Evolutionary conservation across 2,888 invertebrate genomes (phyloP).

Genomic region (Phlogophora meticulosa): DNA sequence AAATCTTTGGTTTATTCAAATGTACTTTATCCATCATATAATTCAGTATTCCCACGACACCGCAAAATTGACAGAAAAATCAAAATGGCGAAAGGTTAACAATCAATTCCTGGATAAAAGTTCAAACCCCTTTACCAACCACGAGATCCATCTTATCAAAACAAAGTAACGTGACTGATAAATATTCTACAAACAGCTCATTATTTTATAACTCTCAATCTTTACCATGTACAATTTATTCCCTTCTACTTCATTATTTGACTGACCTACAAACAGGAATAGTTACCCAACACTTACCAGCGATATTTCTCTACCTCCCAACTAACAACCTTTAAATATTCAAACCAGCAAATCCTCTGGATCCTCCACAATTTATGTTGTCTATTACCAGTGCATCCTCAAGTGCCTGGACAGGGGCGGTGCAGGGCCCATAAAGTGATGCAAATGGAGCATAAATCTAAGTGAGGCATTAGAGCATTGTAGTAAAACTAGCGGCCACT

Average conservation of each 20-base stretch:
- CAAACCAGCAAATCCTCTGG: constrained; percentile 11
- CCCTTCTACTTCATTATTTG: not conserved
- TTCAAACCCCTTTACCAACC: too few relatives aligned
- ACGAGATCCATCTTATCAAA: too few relatives aligned
- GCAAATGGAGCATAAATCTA: constrained; percentile 65
- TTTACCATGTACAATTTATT: not conserved
- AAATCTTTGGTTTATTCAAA: too few relatives aligned
- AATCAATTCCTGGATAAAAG: too few relatives aligned
- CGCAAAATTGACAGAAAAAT: too few relatives aligned
- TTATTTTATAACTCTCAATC: too few relatives aligned
- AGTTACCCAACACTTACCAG: not conserved
- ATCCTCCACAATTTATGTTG: constrained; percentile 44
- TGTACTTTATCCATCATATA: too few relatives aligned
- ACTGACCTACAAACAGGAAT: not conserved
- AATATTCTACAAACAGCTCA: not conserved
- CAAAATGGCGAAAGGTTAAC: too few relatives aligned
- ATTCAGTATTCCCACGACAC: too few relatives aligned
- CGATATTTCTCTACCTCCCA: not conserved
- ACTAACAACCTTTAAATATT: constrained; percentile 20
- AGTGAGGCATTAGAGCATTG: constrained; percentile 45
- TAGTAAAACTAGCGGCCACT: constrained; percentile 55
- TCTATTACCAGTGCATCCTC: constrained; percentile 49
- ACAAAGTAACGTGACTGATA: too few relatives aligned
- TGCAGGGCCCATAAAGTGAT: constrained; percentile 60
- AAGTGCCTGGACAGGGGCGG: constrained; percentile 37